These are phyloP conservation scores for Prietella phreatophila DNA, from an alignment of 2,113 vertebrate genomes.

Conservation along the genomic window DNA sequence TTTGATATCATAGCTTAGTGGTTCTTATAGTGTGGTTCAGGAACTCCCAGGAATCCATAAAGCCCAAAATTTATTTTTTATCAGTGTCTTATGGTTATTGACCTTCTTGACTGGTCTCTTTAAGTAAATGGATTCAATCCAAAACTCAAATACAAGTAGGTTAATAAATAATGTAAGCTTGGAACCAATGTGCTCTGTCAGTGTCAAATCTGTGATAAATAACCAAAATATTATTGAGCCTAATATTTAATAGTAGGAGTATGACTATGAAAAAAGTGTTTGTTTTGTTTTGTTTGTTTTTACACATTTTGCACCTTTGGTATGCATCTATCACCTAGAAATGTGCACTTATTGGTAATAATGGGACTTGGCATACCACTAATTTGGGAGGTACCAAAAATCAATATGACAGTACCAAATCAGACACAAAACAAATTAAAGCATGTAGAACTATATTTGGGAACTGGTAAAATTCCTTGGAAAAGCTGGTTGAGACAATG, in stretches of 20 bases:
- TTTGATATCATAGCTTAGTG: neutral
- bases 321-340: too few species aligned
- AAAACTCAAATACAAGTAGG: neutral
- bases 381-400: neutral
- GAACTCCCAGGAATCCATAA: neutral
- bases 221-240: neutral
- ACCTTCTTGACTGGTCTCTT: neutral
- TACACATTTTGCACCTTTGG: neutral
- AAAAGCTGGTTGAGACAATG: neutral
- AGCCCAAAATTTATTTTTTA: neutral
- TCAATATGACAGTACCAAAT: neutral
- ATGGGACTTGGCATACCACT: neutral
- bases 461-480: neutral
- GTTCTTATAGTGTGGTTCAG: neutral
- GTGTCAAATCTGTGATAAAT: neutral
- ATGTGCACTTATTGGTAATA: too few species aligned
- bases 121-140: conserved; percentile 1
- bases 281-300: neutral
- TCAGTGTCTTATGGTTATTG: neutral
- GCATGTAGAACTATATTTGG: neutral
- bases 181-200: neutral
- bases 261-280: neutral
- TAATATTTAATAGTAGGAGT: neutral
- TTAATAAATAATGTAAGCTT: neutral
- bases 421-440: neutral